These are phyloP conservation scores for Poeciliopsis turrubarensis DNA, from an alignment of 2,113 vertebrate species.

Conservation along the genomic window DNA sequence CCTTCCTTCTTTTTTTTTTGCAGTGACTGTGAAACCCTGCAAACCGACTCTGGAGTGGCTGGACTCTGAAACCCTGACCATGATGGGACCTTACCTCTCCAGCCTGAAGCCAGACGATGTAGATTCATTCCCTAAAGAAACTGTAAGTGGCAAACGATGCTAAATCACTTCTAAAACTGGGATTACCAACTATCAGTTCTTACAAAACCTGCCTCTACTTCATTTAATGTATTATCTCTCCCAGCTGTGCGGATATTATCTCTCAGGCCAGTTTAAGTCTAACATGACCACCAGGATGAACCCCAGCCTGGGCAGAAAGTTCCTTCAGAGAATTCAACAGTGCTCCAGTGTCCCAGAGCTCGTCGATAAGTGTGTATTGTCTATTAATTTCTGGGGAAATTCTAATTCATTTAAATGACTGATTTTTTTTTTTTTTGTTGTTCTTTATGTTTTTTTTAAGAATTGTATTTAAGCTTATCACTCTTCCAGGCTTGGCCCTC, in stretches of 20 bases:
- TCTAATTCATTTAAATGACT: neutral
- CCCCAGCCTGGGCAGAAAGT: slow-evolving; percentile 34
- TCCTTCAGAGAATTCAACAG: slow-evolving; percentile 33
- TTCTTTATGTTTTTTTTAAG: neutral
- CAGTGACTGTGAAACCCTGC: slow-evolving; percentile 26
- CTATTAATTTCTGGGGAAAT: neutral
- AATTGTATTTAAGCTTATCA: neutral
- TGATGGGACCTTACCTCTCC: slow-evolving; percentile 67
- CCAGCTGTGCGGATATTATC: slow-evolving; percentile 65
- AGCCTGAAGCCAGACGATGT: slow-evolving; percentile 49
- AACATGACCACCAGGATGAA: slow-evolving; percentile 13
- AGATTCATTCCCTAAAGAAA: slow-evolving; percentile 38
- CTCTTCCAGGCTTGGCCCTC: slow-evolving; percentile 64
- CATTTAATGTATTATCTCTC: slow-evolving; percentile 11
- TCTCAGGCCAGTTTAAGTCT: slow-evolving; percentile 3
- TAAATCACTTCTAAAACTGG: neutral
- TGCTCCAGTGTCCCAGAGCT: slow-evolving; percentile 37
- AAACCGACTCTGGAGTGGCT: slow-evolving; percentile 56
- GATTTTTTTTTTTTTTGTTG: neutral
- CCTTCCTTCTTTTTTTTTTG: neutral
- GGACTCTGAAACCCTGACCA: slow-evolving; percentile 21
- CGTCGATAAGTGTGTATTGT: slow-evolving; percentile 53
- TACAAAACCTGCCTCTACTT: neutral
- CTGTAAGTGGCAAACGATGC: slow-evolving; percentile 36
- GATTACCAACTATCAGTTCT: neutral